phyloP scores from a whole-genome alignment of 2,113 vertebrate species.

The Megalops atlanticus region DNA sequence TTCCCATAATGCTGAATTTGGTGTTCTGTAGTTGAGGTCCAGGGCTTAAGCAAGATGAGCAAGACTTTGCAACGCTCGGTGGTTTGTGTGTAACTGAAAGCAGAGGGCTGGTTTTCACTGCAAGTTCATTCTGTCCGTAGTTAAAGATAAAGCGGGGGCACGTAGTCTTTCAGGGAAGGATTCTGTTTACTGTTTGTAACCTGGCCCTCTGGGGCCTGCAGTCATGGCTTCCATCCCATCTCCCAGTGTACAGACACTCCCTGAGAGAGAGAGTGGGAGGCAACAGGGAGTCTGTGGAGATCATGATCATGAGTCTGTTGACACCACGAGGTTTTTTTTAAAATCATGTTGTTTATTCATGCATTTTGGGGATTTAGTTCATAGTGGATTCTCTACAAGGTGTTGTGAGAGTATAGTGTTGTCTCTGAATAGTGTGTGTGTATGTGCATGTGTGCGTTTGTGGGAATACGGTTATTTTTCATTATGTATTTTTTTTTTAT shows the following conservation, averaged over 20 bases:
- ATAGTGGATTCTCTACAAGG: not conserved
- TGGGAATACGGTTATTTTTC: not conserved
- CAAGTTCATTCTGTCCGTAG: no score
- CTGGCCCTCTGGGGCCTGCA: not conserved
- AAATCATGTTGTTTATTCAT: not conserved
- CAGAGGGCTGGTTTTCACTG: not conserved
- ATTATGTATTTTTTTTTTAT: constrained; percentile 10
- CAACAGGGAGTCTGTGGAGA: not conserved
- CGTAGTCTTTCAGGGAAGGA: not conserved
- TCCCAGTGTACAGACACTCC: not conserved
- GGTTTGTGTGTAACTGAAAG: not conserved
- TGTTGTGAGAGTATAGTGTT: not conserved
- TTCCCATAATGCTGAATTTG: not conserved
- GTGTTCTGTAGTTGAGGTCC: not conserved
- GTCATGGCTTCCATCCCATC: not conserved
- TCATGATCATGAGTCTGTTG: not conserved
- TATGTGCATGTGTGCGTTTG: not conserved
- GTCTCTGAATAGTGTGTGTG: not conserved
- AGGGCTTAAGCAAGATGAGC: not conserved
- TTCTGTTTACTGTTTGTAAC: not conserved
- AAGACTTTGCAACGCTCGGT: no score
- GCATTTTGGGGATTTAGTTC: not conserved
- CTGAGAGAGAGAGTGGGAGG: not conserved
- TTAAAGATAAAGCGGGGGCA: not conserved
- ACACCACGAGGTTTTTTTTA: not conserved